phyloP scores from a whole-genome alignment of 1,140 invertebrate genomes.

The Nebria ingens region DNA sequence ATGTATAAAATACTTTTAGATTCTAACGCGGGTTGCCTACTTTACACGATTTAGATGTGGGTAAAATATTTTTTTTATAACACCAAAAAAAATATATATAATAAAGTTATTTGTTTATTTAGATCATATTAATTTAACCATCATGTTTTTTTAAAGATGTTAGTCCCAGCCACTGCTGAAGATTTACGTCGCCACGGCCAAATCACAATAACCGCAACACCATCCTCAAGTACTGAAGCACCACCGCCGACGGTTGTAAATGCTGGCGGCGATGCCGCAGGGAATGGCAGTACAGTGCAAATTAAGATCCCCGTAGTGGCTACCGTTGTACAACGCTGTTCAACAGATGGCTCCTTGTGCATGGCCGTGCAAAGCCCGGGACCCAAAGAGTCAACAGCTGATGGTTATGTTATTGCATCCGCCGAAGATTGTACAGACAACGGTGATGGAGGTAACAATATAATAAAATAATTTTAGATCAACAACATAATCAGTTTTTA shows the following conservation, averaged over 20 bases:
- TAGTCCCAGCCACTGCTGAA: conserved; percentile 31
- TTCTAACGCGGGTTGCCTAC: no score
- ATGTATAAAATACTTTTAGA: no score
- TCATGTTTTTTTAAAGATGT: conserved; percentile 21
- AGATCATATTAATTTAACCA: no score
- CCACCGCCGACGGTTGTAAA: conserved; percentile 27
- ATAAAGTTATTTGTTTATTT: no score
- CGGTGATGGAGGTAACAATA: no score
- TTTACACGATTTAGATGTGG: no score
- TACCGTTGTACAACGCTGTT: conserved; percentile 27
- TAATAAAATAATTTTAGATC: no score
- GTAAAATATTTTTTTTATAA: no score
- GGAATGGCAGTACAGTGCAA: conserved; percentile 25
- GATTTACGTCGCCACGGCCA: conserved; percentile 30
- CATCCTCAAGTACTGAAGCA: conserved; percentile 13
- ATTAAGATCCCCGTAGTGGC: conserved; percentile 32
- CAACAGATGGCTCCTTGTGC: conserved; percentile 17
- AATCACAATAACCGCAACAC: conserved; percentile 23
- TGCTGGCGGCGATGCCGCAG: conserved; percentile 24
- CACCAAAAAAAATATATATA: no score
- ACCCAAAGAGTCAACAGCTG: conserved; percentile 10
- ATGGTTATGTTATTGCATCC: neutral
- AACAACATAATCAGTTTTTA: no score
- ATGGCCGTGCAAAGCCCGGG: conserved; percentile 26
- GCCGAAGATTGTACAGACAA: neutral